phyloP scores from a whole-genome alignment of 2,113 vertebrate species.

The Hydrolagus affinis region DNA sequence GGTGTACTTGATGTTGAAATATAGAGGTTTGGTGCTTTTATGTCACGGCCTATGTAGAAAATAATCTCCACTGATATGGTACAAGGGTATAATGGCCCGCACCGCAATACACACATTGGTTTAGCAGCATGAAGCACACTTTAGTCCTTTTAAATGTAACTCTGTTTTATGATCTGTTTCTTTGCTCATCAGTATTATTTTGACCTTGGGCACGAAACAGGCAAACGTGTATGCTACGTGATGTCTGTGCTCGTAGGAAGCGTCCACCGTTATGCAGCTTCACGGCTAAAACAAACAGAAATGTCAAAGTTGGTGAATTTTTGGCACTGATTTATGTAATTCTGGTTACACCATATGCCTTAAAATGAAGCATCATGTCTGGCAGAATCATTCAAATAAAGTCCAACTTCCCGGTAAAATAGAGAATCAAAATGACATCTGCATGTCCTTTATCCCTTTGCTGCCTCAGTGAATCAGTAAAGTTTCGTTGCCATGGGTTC shows the following conservation, averaged over 20 bases:
- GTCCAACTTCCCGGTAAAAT: too few relatives aligned
- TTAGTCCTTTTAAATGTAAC: slow-evolving; percentile 71
- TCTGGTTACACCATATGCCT: slow-evolving; percentile 46
- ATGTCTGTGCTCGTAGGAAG: slow-evolving; percentile 66
- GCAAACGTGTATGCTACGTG: slow-evolving; percentile 54
- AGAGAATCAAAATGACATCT: too few relatives aligned
- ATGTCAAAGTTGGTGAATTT: slow-evolving; percentile 45
- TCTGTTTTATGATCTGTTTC: slow-evolving; percentile 69
- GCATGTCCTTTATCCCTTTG: too few relatives aligned
- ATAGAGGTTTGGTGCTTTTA: slow-evolving; percentile 51
- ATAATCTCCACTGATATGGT: slow-evolving; percentile 64
- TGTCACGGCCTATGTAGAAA: slow-evolving; percentile 61
- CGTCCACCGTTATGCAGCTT: slow-evolving; percentile 72
- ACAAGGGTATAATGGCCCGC: slow-evolving; percentile 61
- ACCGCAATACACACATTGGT: slow-evolving; percentile 60
- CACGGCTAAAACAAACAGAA: slow-evolving; percentile 60
- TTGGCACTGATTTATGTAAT: slow-evolving; percentile 66
- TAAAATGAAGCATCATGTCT: slow-evolving; percentile 29
- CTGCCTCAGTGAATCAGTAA: too few relatives aligned
- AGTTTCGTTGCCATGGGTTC: too few relatives aligned
- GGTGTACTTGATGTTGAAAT: slow-evolving; percentile 52
- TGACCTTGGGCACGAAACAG: slow-evolving; percentile 74
- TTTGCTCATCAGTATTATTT: slow-evolving; percentile 81
- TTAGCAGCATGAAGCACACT: slow-evolving; percentile 64
- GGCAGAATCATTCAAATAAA: not conserved